Percentiles rank a stretch among this genome's conserved stretches.
phyloP scores from a whole-genome alignment of 2,888 invertebrate genomes.

The Troilus luridus region DNA sequence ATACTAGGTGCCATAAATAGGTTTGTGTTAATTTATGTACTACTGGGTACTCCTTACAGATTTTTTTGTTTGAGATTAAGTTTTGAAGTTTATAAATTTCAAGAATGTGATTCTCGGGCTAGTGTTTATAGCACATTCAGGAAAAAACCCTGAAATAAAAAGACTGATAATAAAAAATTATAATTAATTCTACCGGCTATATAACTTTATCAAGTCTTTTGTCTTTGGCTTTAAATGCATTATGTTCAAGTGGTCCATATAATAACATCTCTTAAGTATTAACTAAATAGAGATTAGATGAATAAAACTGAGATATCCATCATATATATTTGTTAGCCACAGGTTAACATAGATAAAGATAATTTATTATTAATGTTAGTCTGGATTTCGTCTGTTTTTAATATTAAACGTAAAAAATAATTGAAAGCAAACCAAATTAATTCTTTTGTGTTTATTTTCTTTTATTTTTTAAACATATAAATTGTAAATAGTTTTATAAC shows the following conservation, averaged over 20 bases:
- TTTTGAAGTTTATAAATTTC: not conserved
- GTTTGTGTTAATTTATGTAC: not conserved
- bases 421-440: not conserved
- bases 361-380: conserved; percentile 26
- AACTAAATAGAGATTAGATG: not conserved
- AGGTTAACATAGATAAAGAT: not conserved
- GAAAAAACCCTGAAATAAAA: not conserved
- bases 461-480: not conserved
- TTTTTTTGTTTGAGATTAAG: not conserved
- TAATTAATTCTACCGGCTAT: not conserved
- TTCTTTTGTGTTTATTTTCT: not conserved
- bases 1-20: not conserved
- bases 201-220: conserved; percentile 1
- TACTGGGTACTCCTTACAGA: not conserved
- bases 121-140: not conserved
- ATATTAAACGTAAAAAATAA: not conserved
- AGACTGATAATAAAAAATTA: not conserved
- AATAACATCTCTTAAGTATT: not conserved
- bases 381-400: not conserved
- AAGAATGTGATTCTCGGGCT: not conserved
- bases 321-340: not conserved
- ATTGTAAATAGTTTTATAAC: conserved; percentile 40
- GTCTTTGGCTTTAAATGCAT: not conserved
- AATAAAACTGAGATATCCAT: not conserved
- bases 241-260: not conserved